Conservation (phyloP, 1,140 invertebrate genomes). For the Apis florea region DNA sequence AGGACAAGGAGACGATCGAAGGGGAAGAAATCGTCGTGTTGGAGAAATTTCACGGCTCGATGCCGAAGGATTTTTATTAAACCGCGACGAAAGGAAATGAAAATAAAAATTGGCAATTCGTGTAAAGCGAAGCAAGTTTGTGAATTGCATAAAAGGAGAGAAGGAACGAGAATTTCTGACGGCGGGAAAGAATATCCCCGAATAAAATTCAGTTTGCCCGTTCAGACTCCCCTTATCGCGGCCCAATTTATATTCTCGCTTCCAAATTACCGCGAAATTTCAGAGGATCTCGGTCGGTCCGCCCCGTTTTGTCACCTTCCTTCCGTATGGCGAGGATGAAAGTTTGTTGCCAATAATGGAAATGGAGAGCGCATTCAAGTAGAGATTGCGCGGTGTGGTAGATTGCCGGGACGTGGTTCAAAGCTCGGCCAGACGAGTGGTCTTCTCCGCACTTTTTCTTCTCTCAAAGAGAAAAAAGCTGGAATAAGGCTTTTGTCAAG, state of each 20-base stretch:
- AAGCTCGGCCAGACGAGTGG: conserved; percentile 49
- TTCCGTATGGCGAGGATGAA: not conserved
- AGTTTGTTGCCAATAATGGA: conserved; percentile 56
- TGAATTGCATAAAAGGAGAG: too few species aligned
- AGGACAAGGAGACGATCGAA: too few species aligned
- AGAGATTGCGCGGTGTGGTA: conserved; percentile 55
- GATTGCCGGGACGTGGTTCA: conserved; percentile 59
- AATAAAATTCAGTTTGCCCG: conserved; percentile 1
- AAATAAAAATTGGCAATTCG: too few species aligned
- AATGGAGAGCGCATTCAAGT: conserved; percentile 59
- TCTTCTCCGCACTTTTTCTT: conserved; percentile 43
- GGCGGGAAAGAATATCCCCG: too few species aligned
- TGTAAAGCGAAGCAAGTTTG: too few species aligned
- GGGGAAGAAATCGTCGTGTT: too few species aligned
- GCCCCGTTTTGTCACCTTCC: conserved; percentile 16
- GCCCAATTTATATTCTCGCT: not conserved
- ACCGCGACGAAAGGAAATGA: too few species aligned
- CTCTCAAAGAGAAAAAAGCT: conserved; percentile 13
- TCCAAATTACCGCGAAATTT: not conserved
- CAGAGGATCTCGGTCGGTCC: too few species aligned
- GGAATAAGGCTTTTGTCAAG: conserved; percentile 47
- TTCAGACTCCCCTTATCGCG: not conserved
- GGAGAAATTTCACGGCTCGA: too few species aligned
- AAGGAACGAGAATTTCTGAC: too few species aligned
- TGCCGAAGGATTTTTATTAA: too few species aligned